Evolutionary conservation across 2,113 vertebrate species (phyloP), one percentile per base, ranked within the genome.

Genomic region (Nansenia antarctica): DNA sequence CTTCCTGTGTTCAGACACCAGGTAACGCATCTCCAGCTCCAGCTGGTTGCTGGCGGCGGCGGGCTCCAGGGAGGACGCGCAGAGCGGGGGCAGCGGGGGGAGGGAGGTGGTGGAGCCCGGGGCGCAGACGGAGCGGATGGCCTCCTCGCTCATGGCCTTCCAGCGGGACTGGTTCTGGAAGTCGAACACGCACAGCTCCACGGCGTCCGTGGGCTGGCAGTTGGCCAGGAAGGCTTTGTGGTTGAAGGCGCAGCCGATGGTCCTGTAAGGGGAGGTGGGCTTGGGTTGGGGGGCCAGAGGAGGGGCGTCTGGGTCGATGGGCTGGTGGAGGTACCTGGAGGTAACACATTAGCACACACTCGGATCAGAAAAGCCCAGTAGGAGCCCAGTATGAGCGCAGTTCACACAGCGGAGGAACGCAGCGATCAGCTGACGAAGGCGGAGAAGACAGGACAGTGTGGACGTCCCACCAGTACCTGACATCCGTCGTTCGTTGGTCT

Each of bases 141-240:
- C 97, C 81, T 98, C 96, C 74, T 87, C 92, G 29, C 96, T 99
- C 98, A 99, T 99, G 8, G 95, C 92, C 80, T 99, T 99, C 98
- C 98, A 99, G 63, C 88, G 94, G 18, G 96, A 97, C 74, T 92
- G 94, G 83, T 99, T 90, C 87, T 90, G 60, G 61, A 99, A 86
- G 85, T 99, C 95, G 91, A 99, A 98, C 53, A 94, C 74, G 73
- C 95, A 98, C 14, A 94, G 67, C 75, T 96, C 95, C 69, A 98
- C 94, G 0, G 93, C 91, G 0, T 97, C 95, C 3, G 95, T 94
- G 2, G 96, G 93, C 76, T 99, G 97, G 74, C 96, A 97, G 72
- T 98, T 99, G 34, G 94, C 98, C 39, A 98, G 74, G 85, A 99
- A 98, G 70, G 81, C 91, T 1, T 92, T 93, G 74, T 99, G 94